Conservation (phyloP, 1,140 invertebrate species). For the Caerostris darwini region DNA sequence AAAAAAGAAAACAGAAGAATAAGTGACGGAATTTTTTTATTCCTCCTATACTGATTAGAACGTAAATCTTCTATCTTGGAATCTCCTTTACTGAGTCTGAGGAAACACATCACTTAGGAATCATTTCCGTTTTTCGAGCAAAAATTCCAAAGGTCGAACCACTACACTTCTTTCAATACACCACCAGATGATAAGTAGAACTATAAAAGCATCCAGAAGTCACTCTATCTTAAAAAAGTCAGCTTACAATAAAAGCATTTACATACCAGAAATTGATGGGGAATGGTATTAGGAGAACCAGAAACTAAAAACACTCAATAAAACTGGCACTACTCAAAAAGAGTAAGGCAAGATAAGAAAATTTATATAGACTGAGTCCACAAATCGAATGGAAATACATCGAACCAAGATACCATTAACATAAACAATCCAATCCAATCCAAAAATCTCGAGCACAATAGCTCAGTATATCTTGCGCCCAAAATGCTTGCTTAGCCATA, state of each 20-base stretch:
- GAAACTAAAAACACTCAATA: neutral
- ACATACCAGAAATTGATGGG: neutral
- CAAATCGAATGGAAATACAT: neutral
- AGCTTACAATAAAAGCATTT: neutral
- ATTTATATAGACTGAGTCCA: neutral
- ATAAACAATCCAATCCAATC: no score
- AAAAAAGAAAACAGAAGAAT: no score
- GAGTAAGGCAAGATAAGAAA: neutral
- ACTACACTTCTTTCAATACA: neutral
- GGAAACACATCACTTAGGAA: no score
- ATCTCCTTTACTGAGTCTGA: no score
- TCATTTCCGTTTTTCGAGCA: no score
- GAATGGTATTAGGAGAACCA: neutral
- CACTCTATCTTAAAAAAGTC: neutral
- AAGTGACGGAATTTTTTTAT: no score
- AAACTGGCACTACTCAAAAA: neutral
- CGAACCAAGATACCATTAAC: no score
- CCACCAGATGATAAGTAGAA: neutral
- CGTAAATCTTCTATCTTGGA: no score
- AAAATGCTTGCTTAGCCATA: conserved; percentile 6
- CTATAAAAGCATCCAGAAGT: neutral
- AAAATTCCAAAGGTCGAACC: neutral
- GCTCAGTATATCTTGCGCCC: neutral
- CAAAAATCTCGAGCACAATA: neutral
- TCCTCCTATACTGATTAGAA: no score